phyloP scores from a whole-genome alignment of 2,113 vertebrate species.

The Melanerpes formicivorus region DNA sequence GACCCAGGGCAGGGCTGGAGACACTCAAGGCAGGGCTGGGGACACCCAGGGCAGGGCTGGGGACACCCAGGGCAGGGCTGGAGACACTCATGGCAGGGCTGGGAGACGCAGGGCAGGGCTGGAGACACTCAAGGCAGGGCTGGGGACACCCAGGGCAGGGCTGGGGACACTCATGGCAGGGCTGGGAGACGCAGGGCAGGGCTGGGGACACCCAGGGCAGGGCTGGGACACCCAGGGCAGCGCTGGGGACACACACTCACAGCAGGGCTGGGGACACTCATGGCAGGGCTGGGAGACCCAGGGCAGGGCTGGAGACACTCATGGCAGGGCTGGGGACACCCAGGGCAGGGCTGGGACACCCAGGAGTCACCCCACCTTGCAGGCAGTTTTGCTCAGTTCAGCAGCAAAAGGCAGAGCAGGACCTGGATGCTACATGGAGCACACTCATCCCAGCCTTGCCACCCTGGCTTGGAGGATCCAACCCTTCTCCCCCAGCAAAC shows the following conservation, averaged over 20 bases:
- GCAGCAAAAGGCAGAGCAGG: background rate
- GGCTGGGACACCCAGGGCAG: background rate
- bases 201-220: background rate
- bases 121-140: background rate
- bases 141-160: background rate
- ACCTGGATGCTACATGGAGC: background rate
- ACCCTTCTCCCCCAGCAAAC: background rate
- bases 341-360: background rate
- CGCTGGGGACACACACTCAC: background rate
- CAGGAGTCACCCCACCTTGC: background rate
- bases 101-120: background rate
- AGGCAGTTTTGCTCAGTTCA: background rate
- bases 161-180: no score
- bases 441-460: background rate
- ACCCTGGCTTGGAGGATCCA: accelerated
- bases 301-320: no score
- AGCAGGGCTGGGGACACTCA: background rate
- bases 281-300: background rate
- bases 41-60: background rate
- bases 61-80: background rate
- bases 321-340: background rate
- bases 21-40: background rate
- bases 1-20: background rate
- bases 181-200: background rate
- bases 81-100: no score